Percentiles rank a stretch among this genome's conserved stretches.
Conservation (phyloP, 2,113 vertebrate genomes). For the Rhizomys pruinosus region DNA sequence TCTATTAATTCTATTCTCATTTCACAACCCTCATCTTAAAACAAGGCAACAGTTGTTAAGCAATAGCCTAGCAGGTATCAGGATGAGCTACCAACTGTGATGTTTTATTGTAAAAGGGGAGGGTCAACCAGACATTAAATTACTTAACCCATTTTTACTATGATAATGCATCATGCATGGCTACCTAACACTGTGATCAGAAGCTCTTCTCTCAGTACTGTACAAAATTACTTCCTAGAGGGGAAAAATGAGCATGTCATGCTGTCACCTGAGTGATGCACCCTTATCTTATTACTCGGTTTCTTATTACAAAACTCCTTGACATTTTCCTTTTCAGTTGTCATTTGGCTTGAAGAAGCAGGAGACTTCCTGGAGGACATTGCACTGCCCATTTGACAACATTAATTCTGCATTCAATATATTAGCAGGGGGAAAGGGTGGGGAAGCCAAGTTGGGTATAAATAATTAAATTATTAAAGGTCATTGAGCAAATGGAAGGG, state of each 20-base stretch:
- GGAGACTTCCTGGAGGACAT: conserved; percentile 78
- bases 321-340: conserved; percentile 83
- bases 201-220: conserved; percentile 55
- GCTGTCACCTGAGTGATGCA: conserved; percentile 66
- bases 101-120: conserved; percentile 65
- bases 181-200: conserved; percentile 55
- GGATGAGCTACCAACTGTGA: conserved; percentile 1
- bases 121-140: conserved; percentile 26
- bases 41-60: conserved; percentile 53
- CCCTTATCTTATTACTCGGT: conserved; percentile 67
- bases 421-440: conserved; percentile 71
- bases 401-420: conserved; percentile 76
- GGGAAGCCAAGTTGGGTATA: conserved; percentile 80
- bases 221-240: conserved; percentile 51
- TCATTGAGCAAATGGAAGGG: conserved; percentile 81
- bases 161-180: neutral
- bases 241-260: conserved; percentile 68
- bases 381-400: conserved; percentile 76
- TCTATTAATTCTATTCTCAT: conserved; percentile 50
- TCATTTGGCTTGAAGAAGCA: conserved; percentile 80
- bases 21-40: conserved; percentile 63
- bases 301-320: conserved; percentile 84
- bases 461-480: conserved; percentile 87
- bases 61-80: conserved; percentile 62
- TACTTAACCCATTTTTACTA: conserved; percentile 69